Evolutionary conservation across 1,140 invertebrate species (phyloP), one percentile per base, ranked within the genome.

Genomic region (Euura saliciscinereae): DNA sequence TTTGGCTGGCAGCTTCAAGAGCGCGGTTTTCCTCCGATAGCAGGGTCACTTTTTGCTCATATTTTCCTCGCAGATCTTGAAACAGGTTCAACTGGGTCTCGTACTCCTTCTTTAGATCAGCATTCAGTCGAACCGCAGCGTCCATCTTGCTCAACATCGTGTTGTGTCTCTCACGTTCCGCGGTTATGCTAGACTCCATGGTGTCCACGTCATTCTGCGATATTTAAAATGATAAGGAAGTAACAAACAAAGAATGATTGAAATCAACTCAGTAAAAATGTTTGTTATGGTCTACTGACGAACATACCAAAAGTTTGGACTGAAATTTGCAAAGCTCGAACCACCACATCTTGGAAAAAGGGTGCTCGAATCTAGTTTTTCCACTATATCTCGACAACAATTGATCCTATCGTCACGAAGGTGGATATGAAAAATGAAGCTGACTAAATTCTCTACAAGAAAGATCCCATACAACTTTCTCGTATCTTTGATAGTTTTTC

Each of bases 51-150:
- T 89, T 89, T 70, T 89, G 84, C 65, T 88, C 85, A 66, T 89
- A 89, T 67, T 88, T 88, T 10, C 79, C 77, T n/a, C 85, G 81
- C 3, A 89, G 74, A 71, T 87, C 85, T 70, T 85, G 83, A 81
- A 95, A 95, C 43, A 94, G 88, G 43, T 86, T 88, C 2, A 94
- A 85, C 78, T 95, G 94, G 2, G 90, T 92, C 78, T 93, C 91
- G 76, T 95, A 95, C 82, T 95, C 93, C 10, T 89, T 89, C 75
- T 93, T 92, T 8, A 95, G 86, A 78, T 93, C 92, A 2, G 91
- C 91, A 77, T 95, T 95, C 46, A 94, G 87, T 72, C 88, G 88
- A 59, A 90, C 90, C 71, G 93, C 93, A 43, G 91, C 90, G 6
- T 91, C 89, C 75, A 94, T 90, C 79, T 94, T 92, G 76, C 90